phyloP scores from a whole-genome alignment of 2,797 vertebrate genomes.

The Sebastes umbrosus region DNA sequence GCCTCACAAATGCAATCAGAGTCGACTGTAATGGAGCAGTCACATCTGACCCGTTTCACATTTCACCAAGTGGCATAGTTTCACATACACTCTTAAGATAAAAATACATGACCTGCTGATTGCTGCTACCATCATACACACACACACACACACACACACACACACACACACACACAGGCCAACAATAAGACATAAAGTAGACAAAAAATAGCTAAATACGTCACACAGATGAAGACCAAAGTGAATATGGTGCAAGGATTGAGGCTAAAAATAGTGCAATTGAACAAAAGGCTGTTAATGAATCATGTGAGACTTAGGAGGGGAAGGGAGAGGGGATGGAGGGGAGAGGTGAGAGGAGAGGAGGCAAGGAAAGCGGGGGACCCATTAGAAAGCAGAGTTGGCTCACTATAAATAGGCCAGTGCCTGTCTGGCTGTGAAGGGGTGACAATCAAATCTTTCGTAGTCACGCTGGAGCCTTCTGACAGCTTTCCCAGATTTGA shows the following conservation, averaged over 20 bases:
- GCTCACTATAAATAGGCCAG: slow-evolving; percentile 72
- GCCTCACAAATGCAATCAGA: slow-evolving; percentile 6
- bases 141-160: slow-evolving; percentile 18
- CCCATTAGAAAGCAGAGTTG: slow-evolving; percentile 63
- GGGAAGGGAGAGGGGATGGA: not conserved
- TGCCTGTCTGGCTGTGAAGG: slow-evolving; percentile 65
- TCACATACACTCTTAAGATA: not conserved
- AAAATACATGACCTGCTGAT: slow-evolving; percentile 18
- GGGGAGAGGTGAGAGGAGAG: slow-evolving; percentile 50
- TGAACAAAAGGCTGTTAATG: slow-evolving; percentile 53
- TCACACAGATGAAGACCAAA: slow-evolving; percentile 11
- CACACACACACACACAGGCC: not conserved
- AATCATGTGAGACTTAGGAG: slow-evolving; percentile 57
- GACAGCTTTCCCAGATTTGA: slow-evolving; percentile 47
- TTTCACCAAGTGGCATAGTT: not conserved
- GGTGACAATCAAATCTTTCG: slow-evolving; percentile 72
- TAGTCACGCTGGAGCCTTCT: slow-evolving; percentile 60
- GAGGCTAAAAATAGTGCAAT: slow-evolving; percentile 57
- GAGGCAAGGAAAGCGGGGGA: slow-evolving; percentile 46
- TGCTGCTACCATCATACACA: slow-evolving; percentile 1
- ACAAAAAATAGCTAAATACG: slow-evolving; percentile 19
- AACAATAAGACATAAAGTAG: not conserved
- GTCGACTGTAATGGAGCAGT: not conserved
- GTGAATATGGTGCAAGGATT: slow-evolving; percentile 13
- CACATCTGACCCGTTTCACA: slow-evolving; percentile 22